Evolutionary conservation across 2,888 invertebrate species (phyloP).

Genomic region (Protula sp.): DNA sequence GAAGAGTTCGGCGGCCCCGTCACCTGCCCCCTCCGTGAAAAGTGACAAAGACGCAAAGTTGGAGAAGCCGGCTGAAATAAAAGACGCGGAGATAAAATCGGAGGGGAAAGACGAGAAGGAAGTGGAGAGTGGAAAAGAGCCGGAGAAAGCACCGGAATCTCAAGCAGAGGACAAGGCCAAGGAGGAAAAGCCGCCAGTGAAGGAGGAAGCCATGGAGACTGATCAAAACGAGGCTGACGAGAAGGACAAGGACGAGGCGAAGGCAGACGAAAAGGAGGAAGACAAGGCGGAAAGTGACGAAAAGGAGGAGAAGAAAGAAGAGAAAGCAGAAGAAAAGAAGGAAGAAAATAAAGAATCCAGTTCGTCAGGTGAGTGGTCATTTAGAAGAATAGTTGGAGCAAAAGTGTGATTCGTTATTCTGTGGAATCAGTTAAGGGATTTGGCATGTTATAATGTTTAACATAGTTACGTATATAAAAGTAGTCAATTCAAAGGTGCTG

Average conservation of each 20-base stretch:
- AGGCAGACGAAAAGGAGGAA: constrained; percentile 2
- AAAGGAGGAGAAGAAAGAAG: constrained; percentile 18
- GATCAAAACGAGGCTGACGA: constrained; percentile 8
- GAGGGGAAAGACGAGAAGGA: constrained; percentile 32
- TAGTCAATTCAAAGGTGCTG: too few relatives aligned
- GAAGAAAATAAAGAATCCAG: constrained; percentile 46
- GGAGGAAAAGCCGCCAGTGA: constrained; percentile 8
- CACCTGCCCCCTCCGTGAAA: constrained; percentile 22
- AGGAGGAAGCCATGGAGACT: constrained; percentile 7
- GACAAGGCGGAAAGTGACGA: constrained; percentile 13
- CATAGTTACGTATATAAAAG: too few relatives aligned
- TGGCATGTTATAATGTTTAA: too few relatives aligned
- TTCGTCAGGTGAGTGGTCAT: too few relatives aligned
- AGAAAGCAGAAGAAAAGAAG: constrained; percentile 51
- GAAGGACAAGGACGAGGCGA: constrained; percentile 7
- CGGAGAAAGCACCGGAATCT: constrained; percentile 1
- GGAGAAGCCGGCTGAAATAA: background rate
- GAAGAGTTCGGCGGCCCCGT: constrained; percentile 26
- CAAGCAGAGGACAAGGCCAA: background rate
- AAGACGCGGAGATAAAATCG: constrained; percentile 4
- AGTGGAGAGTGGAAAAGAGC: constrained; percentile 24
- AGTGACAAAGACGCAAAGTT: constrained; percentile 5
- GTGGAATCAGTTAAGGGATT: too few relatives aligned
- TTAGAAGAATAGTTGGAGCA: too few relatives aligned
- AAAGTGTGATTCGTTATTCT: too few relatives aligned